A percentile compares a stretch with the other conserved stretches of the same genome.
Evolutionary conservation across 37 sponge, comb jelly and placozoan genomes (phyloP).

Genomic region (Ianthella basta): DNA sequence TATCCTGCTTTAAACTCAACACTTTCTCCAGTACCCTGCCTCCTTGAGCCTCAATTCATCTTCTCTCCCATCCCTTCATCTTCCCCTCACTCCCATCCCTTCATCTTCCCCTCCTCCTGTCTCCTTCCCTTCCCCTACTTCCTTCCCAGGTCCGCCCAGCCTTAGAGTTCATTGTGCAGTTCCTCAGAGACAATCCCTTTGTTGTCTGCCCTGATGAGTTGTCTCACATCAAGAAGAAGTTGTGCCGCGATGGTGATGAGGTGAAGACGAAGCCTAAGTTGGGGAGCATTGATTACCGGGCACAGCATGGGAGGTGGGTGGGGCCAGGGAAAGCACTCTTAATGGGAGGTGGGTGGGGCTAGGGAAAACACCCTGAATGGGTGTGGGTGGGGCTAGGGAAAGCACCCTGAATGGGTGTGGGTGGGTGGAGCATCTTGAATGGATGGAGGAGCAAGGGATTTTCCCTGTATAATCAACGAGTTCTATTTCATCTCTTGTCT

Average conservation of each 20-base stretch:
- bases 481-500: too few relatives aligned
- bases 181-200: conserved; percentile 82
- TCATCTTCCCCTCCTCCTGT: background rate
- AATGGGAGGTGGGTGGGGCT: conserved; percentile 43
- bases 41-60: too few relatives aligned
- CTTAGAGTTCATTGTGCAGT: conserved; percentile 32
- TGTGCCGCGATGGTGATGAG: conserved; percentile 64
- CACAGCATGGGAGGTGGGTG: conserved; percentile 51
- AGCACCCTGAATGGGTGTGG: background rate
- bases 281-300: conserved; percentile 60
- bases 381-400: conserved; percentile 22
- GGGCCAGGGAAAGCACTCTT: background rate
- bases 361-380: conserved; percentile 6
- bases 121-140: background rate
- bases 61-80: too few relatives aligned
- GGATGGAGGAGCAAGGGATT: too few relatives aligned
- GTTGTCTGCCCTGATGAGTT: conserved; percentile 91
- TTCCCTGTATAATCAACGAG: too few relatives aligned
- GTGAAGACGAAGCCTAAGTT: conserved; percentile 78
- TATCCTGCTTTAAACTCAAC: too few relatives aligned
- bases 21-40: too few relatives aligned
- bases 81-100: too few relatives aligned
- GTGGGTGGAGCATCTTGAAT: too few relatives aligned
- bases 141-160: conserved; percentile 19
- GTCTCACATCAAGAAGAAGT: conserved; percentile 69